Base-by-base conservation (phyloP, 2,113 vertebrate genomes). In the Notothenia rossii region DNA sequence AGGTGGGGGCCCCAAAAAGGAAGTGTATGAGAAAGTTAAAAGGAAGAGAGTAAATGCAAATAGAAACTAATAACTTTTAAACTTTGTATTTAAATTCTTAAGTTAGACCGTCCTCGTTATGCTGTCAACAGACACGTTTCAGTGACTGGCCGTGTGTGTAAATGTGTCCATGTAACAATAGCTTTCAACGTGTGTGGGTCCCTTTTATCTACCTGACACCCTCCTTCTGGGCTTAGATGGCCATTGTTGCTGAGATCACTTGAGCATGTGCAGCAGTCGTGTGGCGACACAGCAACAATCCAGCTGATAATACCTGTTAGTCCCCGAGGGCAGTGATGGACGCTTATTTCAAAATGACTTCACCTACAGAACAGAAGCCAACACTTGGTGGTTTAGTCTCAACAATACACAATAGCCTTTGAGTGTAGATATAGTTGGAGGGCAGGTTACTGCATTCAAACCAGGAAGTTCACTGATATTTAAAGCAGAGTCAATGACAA, bases 121-220 rank as follows among this genome's bases (percentile, higher is more conserved):
- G 7, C 36, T 7, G 36, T 7, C 15, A 8, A 10, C 54, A 50
- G 25, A 36, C 22, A 17, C 2, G 25, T 72, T 36, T 50, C 12
- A 54, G 29, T 66, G 49, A 5, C n/a, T 74, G 29, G 29, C 10
- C 2, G 3, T 54, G 75, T 56, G 62, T 29, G 49, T 4, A n/a
- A 50, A 25, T 75, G 56, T 66, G 20, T 51, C 17, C 15, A 5
- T 9, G 15, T 22, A 77, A 77, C 77, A 77, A 76, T 53, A 46
- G 72, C 11, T 76, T 61, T 77, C 48, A 13, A 18, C 62, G 17
- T 51, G n/a, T 46, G 46, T 43, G 43, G 4, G 20, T 54, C 55
- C 75, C 77, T 82, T 88, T 89, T 25, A 81, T 89, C 84, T 79
- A 75, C 83, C 85, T 62, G 60, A 89, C 84, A 76, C 79, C 71